A percentile compares a stretch with the other conserved stretches of the same genome.
phyloP scores from a whole-genome alignment of 2,113 vertebrate species.

The Myrmecobius fasciatus region DNA sequence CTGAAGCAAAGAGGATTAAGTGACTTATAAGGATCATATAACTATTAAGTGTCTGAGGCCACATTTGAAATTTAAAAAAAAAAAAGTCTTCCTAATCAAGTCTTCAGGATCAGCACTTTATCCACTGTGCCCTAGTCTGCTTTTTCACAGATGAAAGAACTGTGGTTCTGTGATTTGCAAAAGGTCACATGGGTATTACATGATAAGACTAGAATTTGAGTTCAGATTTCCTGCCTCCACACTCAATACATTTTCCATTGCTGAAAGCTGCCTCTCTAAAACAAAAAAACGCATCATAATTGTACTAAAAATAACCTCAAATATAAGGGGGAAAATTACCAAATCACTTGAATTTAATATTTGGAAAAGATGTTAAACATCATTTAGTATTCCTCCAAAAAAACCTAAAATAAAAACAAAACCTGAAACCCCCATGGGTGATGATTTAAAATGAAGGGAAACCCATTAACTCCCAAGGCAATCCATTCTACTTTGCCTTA shows the following conservation, averaged over 20 bases:
- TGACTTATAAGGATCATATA: neutral
- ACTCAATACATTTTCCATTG: neutral
- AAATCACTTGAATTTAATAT: neutral
- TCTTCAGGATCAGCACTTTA: too few relatives aligned
- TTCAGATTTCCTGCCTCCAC: neutral
- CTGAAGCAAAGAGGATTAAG: neutral
- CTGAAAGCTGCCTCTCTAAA: neutral
- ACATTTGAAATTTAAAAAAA: neutral
- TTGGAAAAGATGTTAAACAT: neutral
- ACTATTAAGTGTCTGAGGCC: neutral
- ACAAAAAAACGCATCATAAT: neutral
- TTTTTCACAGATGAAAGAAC: neutral
- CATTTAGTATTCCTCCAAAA: neutral
- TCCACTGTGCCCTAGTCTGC: neutral
- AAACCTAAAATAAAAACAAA: neutral
- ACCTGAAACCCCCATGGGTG: neutral
- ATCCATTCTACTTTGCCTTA: neutral
- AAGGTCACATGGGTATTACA: neutral
- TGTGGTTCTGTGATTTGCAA: neutral
- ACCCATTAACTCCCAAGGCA: neutral
- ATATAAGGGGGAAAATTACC: neutral
- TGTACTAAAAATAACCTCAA: neutral
- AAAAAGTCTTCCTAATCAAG: neutral
- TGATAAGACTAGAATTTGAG: neutral
- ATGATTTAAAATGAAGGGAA: neutral